Conservation (phyloP, 2,888 invertebrate genomes). For the Brenthis hecate region DNA sequence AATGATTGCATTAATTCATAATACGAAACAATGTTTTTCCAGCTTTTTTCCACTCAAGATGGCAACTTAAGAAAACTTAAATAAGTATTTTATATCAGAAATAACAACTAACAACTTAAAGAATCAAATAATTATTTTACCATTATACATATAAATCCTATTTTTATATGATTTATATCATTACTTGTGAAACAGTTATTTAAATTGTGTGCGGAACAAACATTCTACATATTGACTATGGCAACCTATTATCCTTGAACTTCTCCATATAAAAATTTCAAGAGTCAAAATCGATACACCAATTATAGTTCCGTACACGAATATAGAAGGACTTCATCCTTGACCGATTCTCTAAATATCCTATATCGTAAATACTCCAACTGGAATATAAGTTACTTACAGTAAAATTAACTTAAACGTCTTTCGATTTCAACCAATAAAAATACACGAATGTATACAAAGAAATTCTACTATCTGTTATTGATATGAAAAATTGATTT, state of each 20-base stretch:
- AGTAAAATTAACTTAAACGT: conserved; percentile 41
- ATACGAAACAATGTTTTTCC: no score
- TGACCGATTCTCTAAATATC: conserved; percentile 55
- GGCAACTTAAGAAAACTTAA: no score
- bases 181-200: no score
- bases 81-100: no score
- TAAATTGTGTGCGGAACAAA: not conserved
- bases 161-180: no score
- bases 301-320: conserved; percentile 39
- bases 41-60: no score
- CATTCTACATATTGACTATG: not conserved
- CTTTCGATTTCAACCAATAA: conserved; percentile 17
- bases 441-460: conserved; percentile 1
- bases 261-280: conserved; percentile 25
- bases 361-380: conserved; percentile 43
- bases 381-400: conserved; percentile 42
- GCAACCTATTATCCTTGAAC: conserved; percentile 22
- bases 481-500: no score
- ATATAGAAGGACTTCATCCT: conserved; percentile 48
- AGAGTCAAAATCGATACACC: conserved; percentile 31
- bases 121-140: no score
- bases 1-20: no score
- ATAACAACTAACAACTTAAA: no score
- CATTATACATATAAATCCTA: no score
- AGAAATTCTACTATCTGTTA: not conserved